Percentiles rank a stretch among this genome's conserved stretches.
phyloP scores from a whole-genome alignment of 53 echinoderm and acorn worm species.

The Echinarachnius parma region DNA sequence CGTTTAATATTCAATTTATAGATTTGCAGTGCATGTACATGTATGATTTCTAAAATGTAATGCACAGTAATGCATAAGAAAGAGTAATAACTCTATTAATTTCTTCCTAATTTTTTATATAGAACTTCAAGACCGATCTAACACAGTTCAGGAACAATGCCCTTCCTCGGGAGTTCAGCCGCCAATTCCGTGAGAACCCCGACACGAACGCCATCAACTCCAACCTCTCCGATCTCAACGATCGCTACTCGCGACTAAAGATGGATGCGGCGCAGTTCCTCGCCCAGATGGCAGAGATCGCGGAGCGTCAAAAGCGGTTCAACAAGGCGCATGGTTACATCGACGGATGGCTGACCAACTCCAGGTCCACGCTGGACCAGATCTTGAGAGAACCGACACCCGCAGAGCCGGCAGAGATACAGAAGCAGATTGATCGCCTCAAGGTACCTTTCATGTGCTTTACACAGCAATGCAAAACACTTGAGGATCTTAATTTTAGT shows the following conservation, averaged over 20 bases:
- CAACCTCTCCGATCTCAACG: constrained; percentile 61
- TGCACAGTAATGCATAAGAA: too few species aligned
- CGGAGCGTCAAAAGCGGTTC: constrained; percentile 71
- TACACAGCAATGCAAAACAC: too few species aligned
- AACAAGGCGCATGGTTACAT: constrained; percentile 60
- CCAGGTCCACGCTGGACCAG: constrained; percentile 63
- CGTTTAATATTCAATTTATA: too few species aligned
- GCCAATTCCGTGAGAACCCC: constrained; percentile 80
- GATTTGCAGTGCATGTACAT: too few species aligned
- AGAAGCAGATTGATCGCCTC: constrained; percentile 89
- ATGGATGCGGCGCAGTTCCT: constrained; percentile 52
- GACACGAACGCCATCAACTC: constrained; percentile 72
- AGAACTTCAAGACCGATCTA: constrained; percentile 82
- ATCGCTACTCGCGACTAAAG: constrained; percentile 86
- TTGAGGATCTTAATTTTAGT: too few species aligned
- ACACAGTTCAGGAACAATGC: constrained; percentile 68
- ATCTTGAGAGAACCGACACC: constrained; percentile 74
- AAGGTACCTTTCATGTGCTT: too few species aligned
- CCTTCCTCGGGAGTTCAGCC: constrained; percentile 81
- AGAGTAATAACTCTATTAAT: too few species aligned
- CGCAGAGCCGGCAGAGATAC: constrained; percentile 76
- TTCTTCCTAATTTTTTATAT: neutral
- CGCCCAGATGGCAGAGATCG: constrained; percentile 68
- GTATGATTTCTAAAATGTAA: too few species aligned
- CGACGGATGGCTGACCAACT: constrained; percentile 76